Conservation (phyloP, 92 coral and sea anemone species). For the Palythoa heliodiscus region DNA sequence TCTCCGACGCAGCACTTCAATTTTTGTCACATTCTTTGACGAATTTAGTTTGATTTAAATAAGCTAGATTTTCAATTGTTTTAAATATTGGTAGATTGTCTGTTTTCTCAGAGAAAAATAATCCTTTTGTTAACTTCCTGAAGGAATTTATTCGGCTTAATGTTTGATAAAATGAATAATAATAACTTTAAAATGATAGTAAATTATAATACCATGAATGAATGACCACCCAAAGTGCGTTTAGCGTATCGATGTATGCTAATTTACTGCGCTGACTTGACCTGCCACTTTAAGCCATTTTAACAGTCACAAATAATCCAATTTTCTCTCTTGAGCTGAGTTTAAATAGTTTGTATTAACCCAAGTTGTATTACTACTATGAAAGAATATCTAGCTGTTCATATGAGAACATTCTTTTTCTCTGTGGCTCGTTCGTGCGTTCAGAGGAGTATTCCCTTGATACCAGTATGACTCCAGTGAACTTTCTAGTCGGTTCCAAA, state of each 20-base stretch:
- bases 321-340: neutral
- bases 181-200: neutral
- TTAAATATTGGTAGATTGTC: neutral
- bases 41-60: neutral
- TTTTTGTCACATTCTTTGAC: no score
- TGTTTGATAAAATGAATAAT: neutral
- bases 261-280: neutral
- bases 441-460: conserved; percentile 31
- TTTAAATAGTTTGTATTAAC: neutral
- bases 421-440: neutral
- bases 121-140: neutral
- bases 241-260: neutral
- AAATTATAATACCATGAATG: neutral
- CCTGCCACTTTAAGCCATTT: neutral
- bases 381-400: neutral
- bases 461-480: neutral
- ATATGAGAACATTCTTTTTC: neutral
- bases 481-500: conserved; percentile 26
- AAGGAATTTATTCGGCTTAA: neutral
- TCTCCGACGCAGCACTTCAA: no score
- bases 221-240: conserved; percentile 9
- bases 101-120: neutral
- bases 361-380: no score
- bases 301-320: neutral
- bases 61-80: neutral